Evolutionary conservation across 2,888 invertebrate species (phyloP).

Genomic region (Cyclophora albipunctata): DNA sequence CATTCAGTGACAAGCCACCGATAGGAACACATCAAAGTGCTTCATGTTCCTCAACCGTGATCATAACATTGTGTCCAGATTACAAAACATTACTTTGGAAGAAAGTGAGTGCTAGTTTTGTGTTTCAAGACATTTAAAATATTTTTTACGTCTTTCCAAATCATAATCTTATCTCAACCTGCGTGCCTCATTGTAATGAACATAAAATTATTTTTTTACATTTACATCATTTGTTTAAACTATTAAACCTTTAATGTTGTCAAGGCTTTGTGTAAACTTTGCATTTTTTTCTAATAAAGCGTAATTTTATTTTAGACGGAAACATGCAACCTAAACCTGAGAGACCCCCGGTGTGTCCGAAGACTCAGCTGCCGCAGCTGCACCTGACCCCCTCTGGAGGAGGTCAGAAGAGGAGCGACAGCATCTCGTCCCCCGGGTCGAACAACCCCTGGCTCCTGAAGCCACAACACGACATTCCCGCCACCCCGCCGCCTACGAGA

Average conservation of each 20-base stretch:
- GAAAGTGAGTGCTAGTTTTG: constrained; percentile 43
- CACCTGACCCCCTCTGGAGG: constrained; percentile 55
- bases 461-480: constrained; percentile 61
- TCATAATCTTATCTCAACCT: too few relatives aligned
- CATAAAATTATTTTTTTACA: constrained; percentile 1
- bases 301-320: constrained; percentile 27
- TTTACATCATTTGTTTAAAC: not conserved
- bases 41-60: constrained; percentile 63
- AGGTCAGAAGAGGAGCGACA: constrained; percentile 42
- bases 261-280: too few relatives aligned
- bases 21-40: constrained; percentile 21
- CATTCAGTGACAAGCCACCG: constrained; percentile 44
- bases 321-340: constrained; percentile 64
- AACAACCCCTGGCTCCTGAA: constrained; percentile 55
- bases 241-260: too few relatives aligned
- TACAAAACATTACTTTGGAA: constrained; percentile 52
- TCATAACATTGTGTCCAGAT: constrained; percentile 46
- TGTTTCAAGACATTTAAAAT: constrained; percentile 4
- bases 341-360: constrained; percentile 52
- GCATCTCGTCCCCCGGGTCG: constrained; percentile 29
- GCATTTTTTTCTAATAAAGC: not conserved
- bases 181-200: not conserved
- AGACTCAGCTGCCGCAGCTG: constrained; percentile 46
- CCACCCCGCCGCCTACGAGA: constrained; percentile 58
- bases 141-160: not conserved